phyloP scores from a whole-genome alignment of 35 echinoderm and acorn worm genomes.

The Holothuria glaberrima region DNA sequence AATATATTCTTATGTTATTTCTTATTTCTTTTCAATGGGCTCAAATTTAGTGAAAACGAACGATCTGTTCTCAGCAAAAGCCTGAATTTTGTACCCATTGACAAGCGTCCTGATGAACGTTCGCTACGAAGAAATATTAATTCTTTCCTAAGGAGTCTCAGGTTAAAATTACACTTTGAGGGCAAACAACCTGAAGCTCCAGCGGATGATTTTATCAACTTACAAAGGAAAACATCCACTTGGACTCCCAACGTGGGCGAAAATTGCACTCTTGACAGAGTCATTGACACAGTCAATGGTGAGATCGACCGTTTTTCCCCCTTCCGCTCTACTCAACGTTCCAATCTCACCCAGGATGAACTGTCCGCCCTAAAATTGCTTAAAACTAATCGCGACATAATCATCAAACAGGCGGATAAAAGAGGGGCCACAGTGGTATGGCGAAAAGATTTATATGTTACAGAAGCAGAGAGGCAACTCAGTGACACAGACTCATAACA shows the following conservation, averaged over 20 bases:
- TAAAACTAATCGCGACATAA: background rate
- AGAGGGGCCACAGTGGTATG: slow-evolving; percentile 22
- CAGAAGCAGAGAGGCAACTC: background rate
- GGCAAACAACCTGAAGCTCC: background rate
- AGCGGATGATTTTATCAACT: background rate
- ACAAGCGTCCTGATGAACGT: background rate
- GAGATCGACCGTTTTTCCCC: background rate
- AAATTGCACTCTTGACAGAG: background rate
- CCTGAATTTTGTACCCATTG: slow-evolving; percentile 13
- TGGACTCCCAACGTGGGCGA: background rate
- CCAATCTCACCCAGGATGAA: background rate
- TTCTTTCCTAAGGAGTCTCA: background rate
- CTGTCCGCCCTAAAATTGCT: background rate
- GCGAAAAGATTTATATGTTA: background rate
- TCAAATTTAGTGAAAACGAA: background rate
- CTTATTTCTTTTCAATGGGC: no score
- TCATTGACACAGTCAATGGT: background rate
- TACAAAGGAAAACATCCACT: background rate
- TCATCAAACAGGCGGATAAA: slow-evolving; percentile 14
- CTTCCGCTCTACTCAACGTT: background rate
- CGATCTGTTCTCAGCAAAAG: slow-evolving; percentile 13
- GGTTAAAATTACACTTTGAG: background rate
- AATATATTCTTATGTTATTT: no score
- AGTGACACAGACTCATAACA: background rate
- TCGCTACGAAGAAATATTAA: background rate